Base-by-base conservation (phyloP, 2,888 invertebrate species). In the Gastrophysa polygoni region DNA sequence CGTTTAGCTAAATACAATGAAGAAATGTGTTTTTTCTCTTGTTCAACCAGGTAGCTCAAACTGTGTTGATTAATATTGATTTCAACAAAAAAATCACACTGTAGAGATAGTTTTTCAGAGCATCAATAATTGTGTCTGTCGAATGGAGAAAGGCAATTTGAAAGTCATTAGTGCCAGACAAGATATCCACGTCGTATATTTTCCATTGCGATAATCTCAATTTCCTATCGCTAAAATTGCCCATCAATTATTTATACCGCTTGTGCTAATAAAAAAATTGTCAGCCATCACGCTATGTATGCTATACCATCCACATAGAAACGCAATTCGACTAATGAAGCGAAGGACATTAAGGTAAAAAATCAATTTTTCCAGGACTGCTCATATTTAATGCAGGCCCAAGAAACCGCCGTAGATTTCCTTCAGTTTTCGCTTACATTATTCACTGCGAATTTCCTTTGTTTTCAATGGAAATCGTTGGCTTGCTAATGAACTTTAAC, bases 291-390 rank as follows among this genome's bases (percentile, higher is more conserved):
- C 59, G 59, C 59, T 52, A 59, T 16, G 11, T 52, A 59, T 52
- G 59, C 59, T 52, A 59, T 16, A 17, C 17, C 18, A 21, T 18
- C 20, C 10, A 20, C 28, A 24, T 57, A 52, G 16, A 58, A 50
- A 59, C 18, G 32, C 47, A 28, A 52, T 51, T 59, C 14, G n/a
- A 49, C 44, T 51, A 52, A 51, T 59, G 59, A 47, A 29, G 17
- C 17, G 18, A 54, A 34, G 34, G 21, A 21, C 43, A 16, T 24
- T 24, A 54, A 34, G 43, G 54, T 20, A 16, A 55, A 64, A 60
- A 64, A 64, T 64, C 64, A 57, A 64, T 64, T 60, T 59, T 60
- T 60, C 34, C 46, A 32, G 60, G 57, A 49, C 58, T 66, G 57
- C 56, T 58, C 60, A 66, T 66, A 18, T 52, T 58, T 66, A 58